Percentiles rank a stretch among this genome's conserved stretches.
Conservation (phyloP, 2,113 vertebrate species). For the Atherinomorus stipes region DNA sequence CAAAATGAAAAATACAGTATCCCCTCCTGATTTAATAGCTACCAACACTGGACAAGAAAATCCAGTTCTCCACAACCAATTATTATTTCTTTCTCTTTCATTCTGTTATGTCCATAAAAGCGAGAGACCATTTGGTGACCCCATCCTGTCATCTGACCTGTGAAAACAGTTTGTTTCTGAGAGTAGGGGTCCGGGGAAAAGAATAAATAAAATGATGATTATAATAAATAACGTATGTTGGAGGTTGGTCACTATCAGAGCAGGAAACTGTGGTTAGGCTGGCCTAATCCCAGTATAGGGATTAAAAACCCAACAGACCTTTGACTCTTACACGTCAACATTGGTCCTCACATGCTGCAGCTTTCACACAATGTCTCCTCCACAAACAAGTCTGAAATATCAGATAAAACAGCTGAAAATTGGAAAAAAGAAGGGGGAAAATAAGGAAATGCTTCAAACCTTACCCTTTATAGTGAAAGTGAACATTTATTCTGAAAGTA, state of each 20-base stretch:
- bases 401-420: slow-evolving; percentile 19
- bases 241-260: slow-evolving; percentile 25
- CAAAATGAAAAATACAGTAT: slow-evolving; percentile 12
- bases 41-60: slow-evolving; percentile 7
- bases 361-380: slow-evolving; percentile 14
- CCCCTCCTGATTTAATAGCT: background rate
- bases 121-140: slow-evolving; percentile 35
- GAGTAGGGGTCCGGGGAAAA: slow-evolving; percentile 35
- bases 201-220: slow-evolving; percentile 60
- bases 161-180: slow-evolving; percentile 61
- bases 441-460: too few relatives aligned
- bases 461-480: too few relatives aligned
- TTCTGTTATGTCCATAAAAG: slow-evolving; percentile 28
- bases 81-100: background rate
- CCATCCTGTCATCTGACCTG: slow-evolving; percentile 53
- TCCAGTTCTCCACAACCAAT: background rate
- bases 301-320: slow-evolving; percentile 52
- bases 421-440: too few relatives aligned
- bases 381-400: too few relatives aligned
- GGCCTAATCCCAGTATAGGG: slow-evolving; percentile 16
- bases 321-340: slow-evolving; percentile 27
- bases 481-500: too few relatives aligned
- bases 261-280: slow-evolving; percentile 37
- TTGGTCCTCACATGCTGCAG: slow-evolving; percentile 34
- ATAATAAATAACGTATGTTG: slow-evolving; percentile 52